Percentiles rank a stretch among this genome's conserved stretches.
Conservation (phyloP, 2,113 vertebrate genomes). For the Ondatra zibethicus region DNA sequence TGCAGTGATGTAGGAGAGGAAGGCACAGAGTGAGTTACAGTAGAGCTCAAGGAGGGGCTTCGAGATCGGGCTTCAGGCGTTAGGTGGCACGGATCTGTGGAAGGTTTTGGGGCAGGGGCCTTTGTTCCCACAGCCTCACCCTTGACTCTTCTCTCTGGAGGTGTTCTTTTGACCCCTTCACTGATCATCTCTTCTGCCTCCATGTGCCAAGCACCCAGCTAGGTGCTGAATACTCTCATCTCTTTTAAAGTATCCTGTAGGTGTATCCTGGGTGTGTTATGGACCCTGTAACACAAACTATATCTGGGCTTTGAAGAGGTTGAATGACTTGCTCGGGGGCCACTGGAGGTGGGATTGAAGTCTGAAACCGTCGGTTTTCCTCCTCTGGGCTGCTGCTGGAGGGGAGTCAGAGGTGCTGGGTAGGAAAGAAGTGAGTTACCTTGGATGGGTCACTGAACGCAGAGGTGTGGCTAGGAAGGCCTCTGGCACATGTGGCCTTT, state of each 20-base stretch:
- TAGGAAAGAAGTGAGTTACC: neutral
- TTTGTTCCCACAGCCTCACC: neutral
- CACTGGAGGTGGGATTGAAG: neutral
- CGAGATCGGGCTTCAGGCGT: neutral
- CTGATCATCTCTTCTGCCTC: neutral
- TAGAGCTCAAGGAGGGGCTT: neutral
- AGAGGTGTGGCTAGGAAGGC: neutral
- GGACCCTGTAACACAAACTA: neutral
- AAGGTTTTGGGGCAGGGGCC: neutral
- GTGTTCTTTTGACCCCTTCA: neutral
- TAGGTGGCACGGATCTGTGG: too few relatives aligned
- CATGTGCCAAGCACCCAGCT: neutral
- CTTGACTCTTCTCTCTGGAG: neutral
- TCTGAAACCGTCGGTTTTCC: neutral
- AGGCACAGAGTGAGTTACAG: neutral
- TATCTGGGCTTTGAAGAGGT: neutral
- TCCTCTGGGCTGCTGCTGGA: neutral
- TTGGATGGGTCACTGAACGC: neutral
- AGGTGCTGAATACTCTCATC: neutral
- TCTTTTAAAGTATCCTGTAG: neutral
- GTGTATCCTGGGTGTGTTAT: neutral
- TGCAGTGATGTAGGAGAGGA: neutral
- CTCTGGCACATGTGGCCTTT: neutral
- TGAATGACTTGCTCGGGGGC: neutral
- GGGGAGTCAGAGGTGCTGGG: neutral